A percentile compares a stretch with the other conserved stretches of the same genome.
Evolutionary conservation across 2,888 invertebrate species (phyloP).

Genomic region (Volucella inanis): DNA sequence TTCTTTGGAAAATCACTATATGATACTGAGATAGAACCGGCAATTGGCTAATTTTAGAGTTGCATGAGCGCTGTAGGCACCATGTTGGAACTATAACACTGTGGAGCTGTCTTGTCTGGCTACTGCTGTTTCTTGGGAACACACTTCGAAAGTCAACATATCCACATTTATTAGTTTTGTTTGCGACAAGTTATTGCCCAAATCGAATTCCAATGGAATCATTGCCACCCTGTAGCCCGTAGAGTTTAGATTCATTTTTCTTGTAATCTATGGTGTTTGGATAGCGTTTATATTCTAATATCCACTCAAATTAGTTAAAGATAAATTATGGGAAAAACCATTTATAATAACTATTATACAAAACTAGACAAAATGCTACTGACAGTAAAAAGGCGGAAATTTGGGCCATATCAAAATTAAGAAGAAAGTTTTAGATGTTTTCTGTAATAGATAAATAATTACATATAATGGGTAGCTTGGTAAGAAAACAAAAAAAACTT

Average conservation of each 20-base stretch:
- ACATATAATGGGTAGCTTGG: background rate
- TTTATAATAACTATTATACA: conserved; percentile 41
- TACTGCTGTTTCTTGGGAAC: conserved; percentile 5
- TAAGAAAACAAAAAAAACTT: background rate
- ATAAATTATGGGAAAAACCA: conserved; percentile 21
- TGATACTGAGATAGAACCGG: conserved; percentile 37
- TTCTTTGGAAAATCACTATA: conserved; percentile 70
- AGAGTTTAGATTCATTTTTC: conserved; percentile 8
- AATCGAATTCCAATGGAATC: conserved; percentile 63
- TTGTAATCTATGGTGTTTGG: conserved; percentile 5
- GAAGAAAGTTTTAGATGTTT: conserved; percentile 18
- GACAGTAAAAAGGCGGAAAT: conserved; percentile 38
- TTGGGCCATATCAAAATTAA: conserved; percentile 39
- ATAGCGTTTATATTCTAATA: conserved; percentile 7
- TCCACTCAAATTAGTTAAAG: conserved; percentile 36
- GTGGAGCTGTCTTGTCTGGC: conserved; percentile 46
- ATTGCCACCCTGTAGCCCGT: conserved; percentile 18
- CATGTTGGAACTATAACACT: background rate
- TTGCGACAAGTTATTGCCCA: conserved; percentile 53
- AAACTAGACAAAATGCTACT: conserved; percentile 19
- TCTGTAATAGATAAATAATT: conserved; percentile 12
- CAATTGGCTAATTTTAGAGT: conserved; percentile 69
- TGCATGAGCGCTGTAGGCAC: conserved; percentile 28
- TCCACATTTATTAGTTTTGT: conserved; percentile 15
- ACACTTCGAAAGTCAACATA: conserved; percentile 13